Evolutionary conservation across 2,888 invertebrate genomes (phyloP), one percentile per base, ranked within the genome.

Genomic region (Hirtodrosophila confusa): DNA sequence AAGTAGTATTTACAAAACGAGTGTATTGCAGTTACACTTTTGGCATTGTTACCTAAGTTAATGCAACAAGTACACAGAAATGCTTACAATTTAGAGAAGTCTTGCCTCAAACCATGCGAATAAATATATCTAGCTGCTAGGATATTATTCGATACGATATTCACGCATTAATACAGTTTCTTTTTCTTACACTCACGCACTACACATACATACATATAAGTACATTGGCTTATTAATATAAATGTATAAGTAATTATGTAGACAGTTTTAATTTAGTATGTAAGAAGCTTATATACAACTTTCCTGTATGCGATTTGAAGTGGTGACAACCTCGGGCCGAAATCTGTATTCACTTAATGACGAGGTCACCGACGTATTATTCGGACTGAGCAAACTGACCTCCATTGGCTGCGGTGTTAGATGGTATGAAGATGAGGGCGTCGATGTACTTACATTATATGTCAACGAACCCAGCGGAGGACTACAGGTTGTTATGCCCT

Each of bases 231-330:
- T 61, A 49, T 44, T 5, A 5, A 27, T 27, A 27, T 39, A 33
- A 29, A 44, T 53, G 31, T 56, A 49, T 45, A 40, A 44, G 36
- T 62, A 50, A 50, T 23, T 49, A 55, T 51, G 44, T 49, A 50
- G 45, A 44, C n/a, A 27, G 35, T 0, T 27, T 12, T 31, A 29
- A 31, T 49, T 45, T 63, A 41, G 47, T 48, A 24, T 51, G 27
- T 65, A 43, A 57, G 62, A 65, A 61, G 64, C 91, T 94, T 96
- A 96, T 95, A 96, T 96, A 95, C 96, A 96, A 93, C 96, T 96
- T 93, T 96, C 96, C 92, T 96, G 96, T 92, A 96, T 96, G 89
- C 96, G 94, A 93, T 96, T 96, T 75, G 96, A 96, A 70, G 96
- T 96, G 82, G 96, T 96, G 75, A 96, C 96, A 80, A 96, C 96